Evolutionary conservation across 2,888 invertebrate species (phyloP), one percentile per base, ranked within the genome.

Genomic region (Tanaodytes sp.): DNA sequence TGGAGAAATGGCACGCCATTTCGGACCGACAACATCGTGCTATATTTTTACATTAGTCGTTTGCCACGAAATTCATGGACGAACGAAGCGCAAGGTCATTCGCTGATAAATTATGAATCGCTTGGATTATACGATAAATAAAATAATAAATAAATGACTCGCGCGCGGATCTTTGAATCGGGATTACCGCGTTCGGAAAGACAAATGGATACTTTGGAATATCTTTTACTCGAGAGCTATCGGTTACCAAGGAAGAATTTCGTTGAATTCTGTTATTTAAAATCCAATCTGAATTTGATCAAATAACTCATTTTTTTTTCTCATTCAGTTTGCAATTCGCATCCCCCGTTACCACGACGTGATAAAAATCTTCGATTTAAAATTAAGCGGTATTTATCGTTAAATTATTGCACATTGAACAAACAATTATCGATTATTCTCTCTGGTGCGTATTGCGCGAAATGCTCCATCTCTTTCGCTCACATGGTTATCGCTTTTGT

Each of bases 321-420:
- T 36, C 14, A 4, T 39, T 14, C 39, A 16, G 8, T 39, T 14
- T 36, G 11, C n/a, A 36, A 36, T 4, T 36, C 36, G 36, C 36
- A 14, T 36, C 23, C 23, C 8, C 23, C 23, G 5, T 23, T 23
- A 23, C 4, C 23, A 49, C 61, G 30, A 51, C 18, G 52, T 36
- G 64, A 64, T 54, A 58, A 72, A 59, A 62, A 62, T 40, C 5
- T 66, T 67, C 43, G 70, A 66, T 71, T 73, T 75, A 67, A 74
- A 76, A 73, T 76, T 72, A 74, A 73, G 76, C 75, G 59, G 72
- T 70, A 67, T 75, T n/a, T 77, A 77, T 69, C 67, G 62, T 75
- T 75, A 75, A 77, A 75, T 80, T 80, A 81, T 80, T 82, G 81
- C 81, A 81, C 80, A 79, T 80, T 77, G 74, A 80, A 80, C 73